A percentile compares a stretch with the other conserved stretches of the same genome.
Evolutionary conservation across 2,888 invertebrate genomes (phyloP).

Genomic region (Leucophenga montana): DNA sequence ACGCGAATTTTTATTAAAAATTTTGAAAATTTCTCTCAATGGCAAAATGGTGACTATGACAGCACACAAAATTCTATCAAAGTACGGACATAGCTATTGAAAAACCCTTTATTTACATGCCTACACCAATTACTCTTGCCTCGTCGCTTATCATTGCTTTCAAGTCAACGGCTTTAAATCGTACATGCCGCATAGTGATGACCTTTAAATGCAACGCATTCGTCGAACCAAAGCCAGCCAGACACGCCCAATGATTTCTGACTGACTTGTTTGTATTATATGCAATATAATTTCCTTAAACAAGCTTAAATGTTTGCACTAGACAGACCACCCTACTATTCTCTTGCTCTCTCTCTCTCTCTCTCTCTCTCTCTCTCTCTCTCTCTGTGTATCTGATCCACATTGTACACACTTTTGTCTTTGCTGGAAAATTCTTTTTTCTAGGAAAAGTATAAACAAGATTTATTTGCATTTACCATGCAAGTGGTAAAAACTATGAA

Average conservation of each 20-base stretch:
- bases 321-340: too few species aligned
- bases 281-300: neutral
- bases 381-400: too few species aligned
- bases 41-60: too few species aligned
- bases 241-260: constrained; percentile 12
- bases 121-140: neutral
- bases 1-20: too few species aligned
- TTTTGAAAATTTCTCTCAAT: too few species aligned
- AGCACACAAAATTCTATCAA: too few species aligned
- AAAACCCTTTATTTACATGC: too few species aligned
- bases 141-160: neutral
- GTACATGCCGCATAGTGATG: neutral
- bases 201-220: constrained; percentile 21
- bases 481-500: constrained; percentile 39
- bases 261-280: constrained; percentile 5
- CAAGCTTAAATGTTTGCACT: neutral
- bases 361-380: too few species aligned
- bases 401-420: constrained; percentile 8
- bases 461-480: constrained; percentile 34
- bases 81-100: too few species aligned
- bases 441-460: constrained; percentile 20
- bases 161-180: neutral
- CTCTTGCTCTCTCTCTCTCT: too few species aligned
- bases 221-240: neutral
- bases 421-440: constrained; percentile 44